A percentile compares a stretch with the other conserved stretches of the same genome.
Evolutionary conservation across 2,797 vertebrate genomes (phyloP).

Genomic region (Oceanodroma leucorhoa): DNA sequence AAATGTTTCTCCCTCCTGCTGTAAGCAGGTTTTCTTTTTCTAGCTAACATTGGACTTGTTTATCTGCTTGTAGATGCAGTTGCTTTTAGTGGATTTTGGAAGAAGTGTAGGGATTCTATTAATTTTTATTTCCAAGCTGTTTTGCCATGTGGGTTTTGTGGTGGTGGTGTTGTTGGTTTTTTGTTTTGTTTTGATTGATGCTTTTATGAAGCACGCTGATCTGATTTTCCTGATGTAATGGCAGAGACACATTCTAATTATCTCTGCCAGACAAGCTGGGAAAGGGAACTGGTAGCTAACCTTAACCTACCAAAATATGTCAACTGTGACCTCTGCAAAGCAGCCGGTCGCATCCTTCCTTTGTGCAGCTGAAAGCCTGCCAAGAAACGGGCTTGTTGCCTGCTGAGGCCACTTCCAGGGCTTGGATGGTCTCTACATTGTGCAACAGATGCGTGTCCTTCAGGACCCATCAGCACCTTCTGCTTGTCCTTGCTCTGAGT

Average conservation of each 20-base stretch:
- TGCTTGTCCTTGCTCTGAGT: not conserved
- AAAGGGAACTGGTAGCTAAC: not conserved
- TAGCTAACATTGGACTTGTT: not conserved
- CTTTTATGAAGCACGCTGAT: not conserved
- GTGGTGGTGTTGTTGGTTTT: too few species aligned
- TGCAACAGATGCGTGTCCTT: not conserved
- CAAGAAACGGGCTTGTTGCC: fast-evolving
- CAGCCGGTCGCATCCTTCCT: not conserved
- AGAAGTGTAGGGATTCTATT: not conserved
- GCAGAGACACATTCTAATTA: not conserved
- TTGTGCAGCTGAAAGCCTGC: not conserved
- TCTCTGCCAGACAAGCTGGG: not conserved
- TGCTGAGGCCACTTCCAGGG: not conserved
- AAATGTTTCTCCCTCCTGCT: not conserved
- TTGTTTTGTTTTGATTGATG: not conserved
- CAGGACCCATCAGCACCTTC: not conserved
- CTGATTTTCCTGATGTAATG: fast-evolving
- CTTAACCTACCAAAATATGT: fast-evolving
- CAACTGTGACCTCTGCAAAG: not conserved
- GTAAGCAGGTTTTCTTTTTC: not conserved
- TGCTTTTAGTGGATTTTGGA: not conserved
- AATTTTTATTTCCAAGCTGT: not conserved
- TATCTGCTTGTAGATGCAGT: not conserved
- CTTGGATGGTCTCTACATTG: not conserved
- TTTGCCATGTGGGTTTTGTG: not conserved